Evolutionary conservation across 2,888 invertebrate genomes (phyloP).

Genomic region (Pilophorus perplexus): DNA sequence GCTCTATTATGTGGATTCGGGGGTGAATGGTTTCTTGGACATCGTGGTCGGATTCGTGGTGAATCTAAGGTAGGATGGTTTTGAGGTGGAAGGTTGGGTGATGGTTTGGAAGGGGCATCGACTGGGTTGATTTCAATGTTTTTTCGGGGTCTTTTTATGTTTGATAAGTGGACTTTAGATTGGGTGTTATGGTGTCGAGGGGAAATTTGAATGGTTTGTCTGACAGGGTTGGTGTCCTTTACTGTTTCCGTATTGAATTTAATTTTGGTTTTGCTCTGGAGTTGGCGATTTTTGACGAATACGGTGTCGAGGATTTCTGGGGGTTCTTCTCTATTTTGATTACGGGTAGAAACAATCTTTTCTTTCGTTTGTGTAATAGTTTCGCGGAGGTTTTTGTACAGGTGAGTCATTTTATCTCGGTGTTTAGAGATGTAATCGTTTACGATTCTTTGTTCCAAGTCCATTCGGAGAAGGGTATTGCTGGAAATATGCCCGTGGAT

Average conservation of each 20-base stretch:
- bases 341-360: not conserved
- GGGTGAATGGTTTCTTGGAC: no score
- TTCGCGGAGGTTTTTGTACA: not conserved
- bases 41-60: no score
- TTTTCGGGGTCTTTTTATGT: not conserved
- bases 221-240: not conserved
- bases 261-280: not conserved
- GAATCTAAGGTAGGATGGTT: no score
- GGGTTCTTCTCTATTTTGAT: not conserved
- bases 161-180: constrained; percentile 21
- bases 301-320: not conserved
- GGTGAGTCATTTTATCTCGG: not conserved
- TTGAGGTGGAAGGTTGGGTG: no score
- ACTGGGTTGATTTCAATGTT: no score
- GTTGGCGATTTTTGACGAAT: not conserved
- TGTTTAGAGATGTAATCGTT: constrained; percentile 4
- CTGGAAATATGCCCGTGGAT: not conserved
- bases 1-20: no score
- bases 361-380: not conserved
- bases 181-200: constrained; percentile 29
- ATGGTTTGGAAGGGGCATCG: no score
- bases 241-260: not conserved
- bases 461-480: not conserved
- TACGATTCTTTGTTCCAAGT: not conserved
- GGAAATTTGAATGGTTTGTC: constrained; percentile 15